Percentiles rank a stretch among this genome's conserved stretches.
Conservation (phyloP, 2,888 invertebrate species). For the Melanchra persicariae region DNA sequence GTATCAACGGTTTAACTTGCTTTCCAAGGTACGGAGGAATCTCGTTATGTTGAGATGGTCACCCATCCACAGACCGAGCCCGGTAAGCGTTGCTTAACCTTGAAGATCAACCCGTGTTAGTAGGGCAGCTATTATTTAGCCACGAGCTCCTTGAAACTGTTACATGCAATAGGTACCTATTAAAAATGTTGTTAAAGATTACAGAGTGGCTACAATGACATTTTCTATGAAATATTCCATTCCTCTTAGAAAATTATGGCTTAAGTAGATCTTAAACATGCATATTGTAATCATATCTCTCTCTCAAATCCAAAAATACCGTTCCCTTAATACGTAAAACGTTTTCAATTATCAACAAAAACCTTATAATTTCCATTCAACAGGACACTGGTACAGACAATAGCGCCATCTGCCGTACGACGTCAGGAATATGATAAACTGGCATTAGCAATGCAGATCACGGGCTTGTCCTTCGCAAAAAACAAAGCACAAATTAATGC, state of each 20-base stretch:
- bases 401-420: constrained; percentile 68
- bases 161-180: too few species aligned
- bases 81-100: too few species aligned
- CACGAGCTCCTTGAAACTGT: too few species aligned
- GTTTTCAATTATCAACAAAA: constrained; percentile 48
- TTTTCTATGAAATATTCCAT: not conserved
- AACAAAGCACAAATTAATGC: constrained; percentile 76
- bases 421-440: constrained; percentile 68
- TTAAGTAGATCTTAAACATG: not conserved
- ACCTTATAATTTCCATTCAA: constrained; percentile 48
- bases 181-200: too few species aligned
- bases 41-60: too few species aligned
- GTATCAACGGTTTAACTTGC: too few species aligned
- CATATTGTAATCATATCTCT: not conserved
- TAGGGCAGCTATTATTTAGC: too few species aligned
- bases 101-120: too few species aligned
- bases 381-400: constrained; percentile 66
- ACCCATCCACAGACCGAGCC: too few species aligned
- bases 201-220: too few species aligned
- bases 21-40: too few species aligned
- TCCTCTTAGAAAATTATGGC: not conserved
- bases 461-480: constrained; percentile 68
- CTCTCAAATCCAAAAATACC: not conserved
- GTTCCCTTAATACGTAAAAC: constrained; percentile 14
- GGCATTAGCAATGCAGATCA: constrained; percentile 75